phyloP scores from a whole-genome alignment of 2,797 vertebrate genomes.

The Urocyon cinereoargenteus region DNA sequence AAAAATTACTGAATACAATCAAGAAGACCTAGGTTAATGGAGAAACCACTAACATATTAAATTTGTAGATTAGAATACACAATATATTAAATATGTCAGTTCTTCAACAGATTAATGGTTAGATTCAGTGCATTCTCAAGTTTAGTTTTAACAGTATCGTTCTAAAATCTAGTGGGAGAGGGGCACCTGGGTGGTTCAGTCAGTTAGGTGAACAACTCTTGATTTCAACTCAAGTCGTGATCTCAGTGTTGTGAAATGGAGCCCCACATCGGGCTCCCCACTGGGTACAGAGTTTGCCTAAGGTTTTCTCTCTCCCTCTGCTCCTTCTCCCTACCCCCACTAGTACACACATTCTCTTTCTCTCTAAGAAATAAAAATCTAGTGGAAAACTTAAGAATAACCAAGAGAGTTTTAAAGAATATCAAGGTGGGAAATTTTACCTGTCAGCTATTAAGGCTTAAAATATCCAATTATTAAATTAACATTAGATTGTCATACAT shows the following conservation, averaged over 20 bases:
- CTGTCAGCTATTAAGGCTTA: background rate
- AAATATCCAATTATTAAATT: background rate
- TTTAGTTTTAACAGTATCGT: background rate
- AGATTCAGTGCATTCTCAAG: background rate
- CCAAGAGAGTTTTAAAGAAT: background rate
- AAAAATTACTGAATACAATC: background rate
- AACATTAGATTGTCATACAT: background rate
- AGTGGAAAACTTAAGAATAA: background rate
- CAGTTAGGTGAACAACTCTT: background rate
- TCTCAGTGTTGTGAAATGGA: background rate
- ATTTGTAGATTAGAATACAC: background rate
- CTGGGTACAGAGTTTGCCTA: background rate
- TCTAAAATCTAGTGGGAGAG: background rate
- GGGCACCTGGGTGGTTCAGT: background rate
- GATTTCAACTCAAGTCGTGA: background rate
- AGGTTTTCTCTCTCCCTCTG: background rate
- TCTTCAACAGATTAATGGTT: background rate
- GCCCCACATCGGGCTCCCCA: background rate
- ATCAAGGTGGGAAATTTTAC: conserved; percentile 7
- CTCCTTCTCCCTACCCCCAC: background rate
- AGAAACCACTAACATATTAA: background rate
- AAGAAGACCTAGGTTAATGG: background rate
- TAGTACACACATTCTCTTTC: background rate
- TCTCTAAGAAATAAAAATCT: background rate
- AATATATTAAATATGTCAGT: background rate